Conservation (phyloP, 2,113 vertebrate genomes). For the Atrichornis clamosus region DNA sequence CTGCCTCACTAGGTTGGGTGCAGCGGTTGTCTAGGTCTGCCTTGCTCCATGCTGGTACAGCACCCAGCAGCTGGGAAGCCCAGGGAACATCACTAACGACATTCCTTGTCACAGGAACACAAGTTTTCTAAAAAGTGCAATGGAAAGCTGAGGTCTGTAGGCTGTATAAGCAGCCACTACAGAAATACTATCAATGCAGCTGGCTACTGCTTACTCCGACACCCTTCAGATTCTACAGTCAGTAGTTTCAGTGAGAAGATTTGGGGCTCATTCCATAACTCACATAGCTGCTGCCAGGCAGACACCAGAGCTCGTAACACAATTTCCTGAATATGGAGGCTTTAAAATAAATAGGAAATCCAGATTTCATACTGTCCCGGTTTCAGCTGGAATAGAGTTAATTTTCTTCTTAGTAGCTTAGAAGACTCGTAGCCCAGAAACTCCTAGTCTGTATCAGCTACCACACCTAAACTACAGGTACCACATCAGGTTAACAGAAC, state of each 20-base stretch:
- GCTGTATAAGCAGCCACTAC: not conserved
- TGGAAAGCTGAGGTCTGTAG: not conserved
- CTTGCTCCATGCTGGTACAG: fast-evolving
- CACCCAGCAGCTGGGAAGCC: not conserved
- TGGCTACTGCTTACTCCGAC: fast-evolving
- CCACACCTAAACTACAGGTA: not conserved
- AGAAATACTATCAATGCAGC: not conserved
- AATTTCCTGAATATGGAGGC: not conserved
- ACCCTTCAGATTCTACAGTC: not conserved
- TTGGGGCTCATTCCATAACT: not conserved
- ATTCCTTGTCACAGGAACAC: not conserved
- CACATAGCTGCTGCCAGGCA: not conserved
- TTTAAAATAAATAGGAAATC: not conserved
- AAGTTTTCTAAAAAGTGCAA: not conserved
- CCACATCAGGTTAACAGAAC: not conserved
- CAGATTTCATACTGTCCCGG: not conserved
- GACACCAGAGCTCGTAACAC: not conserved
- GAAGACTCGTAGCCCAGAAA: not conserved
- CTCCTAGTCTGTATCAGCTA: not conserved
- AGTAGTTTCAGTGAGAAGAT: not conserved
- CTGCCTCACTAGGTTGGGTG: fast-evolving
- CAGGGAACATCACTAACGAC: not conserved
- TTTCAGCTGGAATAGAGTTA: not conserved
- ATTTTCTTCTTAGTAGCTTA: not conserved
- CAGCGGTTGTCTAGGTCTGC: not conserved